These are phyloP conservation scores for Pseudococcus jackbeardsleyi DNA, from an alignment of 2,888 invertebrate species.

Conservation along the genomic window DNA sequence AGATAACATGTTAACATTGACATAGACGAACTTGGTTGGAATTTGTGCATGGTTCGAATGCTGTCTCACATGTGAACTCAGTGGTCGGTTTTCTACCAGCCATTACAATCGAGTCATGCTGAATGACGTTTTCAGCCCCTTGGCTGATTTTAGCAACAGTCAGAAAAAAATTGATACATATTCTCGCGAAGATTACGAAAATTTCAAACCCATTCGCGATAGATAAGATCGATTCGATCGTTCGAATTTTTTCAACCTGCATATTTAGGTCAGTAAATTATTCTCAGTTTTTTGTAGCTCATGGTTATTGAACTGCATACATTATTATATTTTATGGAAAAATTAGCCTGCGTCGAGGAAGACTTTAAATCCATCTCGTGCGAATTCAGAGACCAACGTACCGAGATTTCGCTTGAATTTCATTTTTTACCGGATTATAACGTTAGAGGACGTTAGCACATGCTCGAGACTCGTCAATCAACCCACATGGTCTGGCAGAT, in stretches of 20 bases:
- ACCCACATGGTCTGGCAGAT: slow-evolving; percentile 9
- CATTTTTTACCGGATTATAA: slow-evolving; percentile 33
- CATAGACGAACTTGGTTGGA: slow-evolving; percentile 56
- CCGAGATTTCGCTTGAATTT: neutral
- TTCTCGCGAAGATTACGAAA: neutral
- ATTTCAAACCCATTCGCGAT: neutral
- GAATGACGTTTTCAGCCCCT: neutral
- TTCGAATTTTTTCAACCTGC: neutral
- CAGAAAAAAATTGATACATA: neutral
- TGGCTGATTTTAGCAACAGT: neutral
- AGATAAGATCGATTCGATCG: neutral
- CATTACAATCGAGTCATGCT: neutral
- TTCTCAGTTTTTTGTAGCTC: neutral
- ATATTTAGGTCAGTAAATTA: slow-evolving; percentile 20
- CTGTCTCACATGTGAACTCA: neutral
- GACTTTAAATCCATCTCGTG: neutral
- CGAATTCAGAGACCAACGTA: neutral
- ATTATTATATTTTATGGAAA: neutral
- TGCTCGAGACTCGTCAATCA: slow-evolving; percentile 24
- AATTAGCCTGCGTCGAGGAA: neutral
- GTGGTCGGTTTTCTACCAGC: neutral
- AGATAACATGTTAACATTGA: slow-evolving; percentile 49
- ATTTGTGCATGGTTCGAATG: neutral
- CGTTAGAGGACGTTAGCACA: neutral
- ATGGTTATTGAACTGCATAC: slow-evolving; percentile 11